Evolutionary conservation across 2,888 invertebrate species (phyloP).

Genomic region (Dasypolia templi): DNA sequence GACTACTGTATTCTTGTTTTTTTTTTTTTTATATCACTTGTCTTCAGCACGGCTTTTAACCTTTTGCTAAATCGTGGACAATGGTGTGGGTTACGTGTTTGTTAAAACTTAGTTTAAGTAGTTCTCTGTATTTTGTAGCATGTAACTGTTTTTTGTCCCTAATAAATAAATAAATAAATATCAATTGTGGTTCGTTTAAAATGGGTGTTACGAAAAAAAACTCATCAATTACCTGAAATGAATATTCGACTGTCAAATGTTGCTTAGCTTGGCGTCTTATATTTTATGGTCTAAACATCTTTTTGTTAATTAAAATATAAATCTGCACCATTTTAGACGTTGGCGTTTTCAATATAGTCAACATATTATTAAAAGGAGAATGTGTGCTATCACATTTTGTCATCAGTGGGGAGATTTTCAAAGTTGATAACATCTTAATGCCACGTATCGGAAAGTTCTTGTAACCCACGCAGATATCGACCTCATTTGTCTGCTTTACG

Average conservation of each 20-base stretch:
- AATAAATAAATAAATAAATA: no score
- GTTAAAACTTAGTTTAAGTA: no score
- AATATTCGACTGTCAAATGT: neutral
- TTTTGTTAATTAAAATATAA: neutral
- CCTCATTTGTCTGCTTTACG: constrained; percentile 15
- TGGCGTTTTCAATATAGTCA: constrained; percentile 1
- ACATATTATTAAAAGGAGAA: constrained; percentile 14
- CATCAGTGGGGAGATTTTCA: constrained; percentile 53
- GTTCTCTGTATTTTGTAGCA: no score
- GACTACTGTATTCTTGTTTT: no score
- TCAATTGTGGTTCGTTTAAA: constrained; percentile 9
- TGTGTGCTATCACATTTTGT: constrained; percentile 67
- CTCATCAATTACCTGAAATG: constrained; percentile 5
- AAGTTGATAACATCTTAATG: constrained; percentile 31
- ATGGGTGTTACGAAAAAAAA: neutral
- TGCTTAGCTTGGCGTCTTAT: neutral
- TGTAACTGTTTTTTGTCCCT: no score
- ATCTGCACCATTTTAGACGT: neutral
- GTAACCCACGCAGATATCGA: constrained; percentile 25
- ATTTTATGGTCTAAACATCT: constrained; percentile 5
- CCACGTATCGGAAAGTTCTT: constrained; percentile 37
- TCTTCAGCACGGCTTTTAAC: no score
- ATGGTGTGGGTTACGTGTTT: no score
- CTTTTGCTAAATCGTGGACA: no score
- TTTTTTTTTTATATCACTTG: no score